Evolutionary conservation across 2,113 vertebrate species (phyloP).

Genomic region (Jacana jacana): DNA sequence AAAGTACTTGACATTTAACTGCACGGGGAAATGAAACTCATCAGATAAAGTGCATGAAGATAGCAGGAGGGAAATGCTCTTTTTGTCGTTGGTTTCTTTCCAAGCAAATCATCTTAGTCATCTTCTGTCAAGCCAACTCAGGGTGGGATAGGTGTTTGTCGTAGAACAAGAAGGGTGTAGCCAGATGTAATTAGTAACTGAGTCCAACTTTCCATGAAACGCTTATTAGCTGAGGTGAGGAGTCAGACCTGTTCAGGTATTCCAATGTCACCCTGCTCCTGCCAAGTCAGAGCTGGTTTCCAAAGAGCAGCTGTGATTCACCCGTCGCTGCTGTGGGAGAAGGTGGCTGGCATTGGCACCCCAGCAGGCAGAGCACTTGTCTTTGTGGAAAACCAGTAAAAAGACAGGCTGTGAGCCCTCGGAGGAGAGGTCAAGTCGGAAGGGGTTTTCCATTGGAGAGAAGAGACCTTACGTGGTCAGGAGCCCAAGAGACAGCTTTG

Average conservation of each 20-base stretch:
- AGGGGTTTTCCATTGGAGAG: neutral
- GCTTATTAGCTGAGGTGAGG: neutral
- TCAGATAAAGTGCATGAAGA: neutral
- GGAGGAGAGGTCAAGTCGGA: neutral
- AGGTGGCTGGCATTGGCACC: neutral
- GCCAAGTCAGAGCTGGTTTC: neutral
- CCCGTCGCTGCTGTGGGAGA: rapidly evolving
- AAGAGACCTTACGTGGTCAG: neutral
- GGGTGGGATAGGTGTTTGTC: neutral
- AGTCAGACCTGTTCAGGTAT: neutral
- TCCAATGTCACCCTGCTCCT: neutral
- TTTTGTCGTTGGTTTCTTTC: conserved; percentile 12
- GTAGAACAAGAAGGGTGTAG: neutral
- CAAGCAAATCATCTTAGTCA: neutral
- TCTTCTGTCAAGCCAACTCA: neutral
- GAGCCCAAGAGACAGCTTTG: neutral
- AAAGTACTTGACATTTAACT: conserved; percentile 13
- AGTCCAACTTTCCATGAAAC: neutral
- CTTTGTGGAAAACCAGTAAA: neutral
- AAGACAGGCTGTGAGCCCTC: neutral
- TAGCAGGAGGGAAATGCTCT: conserved; percentile 4
- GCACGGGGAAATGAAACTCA: neutral
- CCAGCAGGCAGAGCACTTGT: neutral
- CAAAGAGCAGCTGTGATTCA: neutral
- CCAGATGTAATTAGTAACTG: neutral